Evolutionary conservation across 2,797 vertebrate genomes (phyloP), one percentile per base, ranked within the genome.

Genomic region (Lerista edwardsae): DNA sequence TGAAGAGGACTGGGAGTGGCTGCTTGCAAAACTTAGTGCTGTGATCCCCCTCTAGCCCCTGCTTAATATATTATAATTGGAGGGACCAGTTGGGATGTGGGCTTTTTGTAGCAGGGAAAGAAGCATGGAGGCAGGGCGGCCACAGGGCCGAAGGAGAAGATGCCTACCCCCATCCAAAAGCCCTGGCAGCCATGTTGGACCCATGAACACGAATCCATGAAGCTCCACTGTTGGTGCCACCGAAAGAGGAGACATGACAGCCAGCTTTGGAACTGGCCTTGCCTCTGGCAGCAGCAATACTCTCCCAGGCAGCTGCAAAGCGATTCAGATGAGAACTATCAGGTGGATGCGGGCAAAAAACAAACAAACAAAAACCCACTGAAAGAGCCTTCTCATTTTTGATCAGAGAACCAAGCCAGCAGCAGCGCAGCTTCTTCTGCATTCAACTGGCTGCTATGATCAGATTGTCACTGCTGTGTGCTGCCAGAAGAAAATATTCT

Each of bases 401-500:
- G 51, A 81, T 27, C 7, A 47, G 12, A 21, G 17, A 27, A 57
- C 23, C 14, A 7, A 39, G n/a, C 61, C 61, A n/a, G 75, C 47
- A 19, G 31, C 14, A 25, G 47, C 21, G 80, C 21, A 25, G 71
- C 1, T 23, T 23, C 21, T 61, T 67, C n/a, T 75, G 71, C 29
- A 57, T 86, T 44, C 36, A 57, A 31, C 15, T 6, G 17, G 74
- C 34, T 86, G 73, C 85, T 82, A 55, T 64, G 47, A 82, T 34
- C 64, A 86, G 21, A 36, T 68, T 61, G 67, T 75, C 51, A 27
- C 36, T 51, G 51, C 47, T 47, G 23, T 44, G 23, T 41, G 34
- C 61, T 68, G 81, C 62, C 41, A 74, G 31, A 69, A 7, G 57
- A 64, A 21, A 7, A 36, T 5, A 51, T 34, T 12, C 7, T n/a